These are phyloP conservation scores for Phortica okadai DNA, from an alignment of 2,888 invertebrate species.

Conservation along the genomic window DNA sequence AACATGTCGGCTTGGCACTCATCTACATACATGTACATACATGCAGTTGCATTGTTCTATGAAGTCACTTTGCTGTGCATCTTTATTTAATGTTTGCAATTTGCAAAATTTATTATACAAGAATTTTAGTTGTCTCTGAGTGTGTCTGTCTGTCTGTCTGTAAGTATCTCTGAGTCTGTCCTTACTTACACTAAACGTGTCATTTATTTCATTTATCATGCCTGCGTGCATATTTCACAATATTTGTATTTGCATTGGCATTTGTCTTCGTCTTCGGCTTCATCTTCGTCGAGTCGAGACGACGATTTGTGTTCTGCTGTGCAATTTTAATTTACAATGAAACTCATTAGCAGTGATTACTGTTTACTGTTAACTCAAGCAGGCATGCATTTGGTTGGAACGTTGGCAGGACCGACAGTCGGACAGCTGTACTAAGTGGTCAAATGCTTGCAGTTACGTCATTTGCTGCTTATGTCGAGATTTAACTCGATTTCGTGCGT, in stretches of 20 bases:
- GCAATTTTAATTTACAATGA: constrained; percentile 71
- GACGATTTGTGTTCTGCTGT: constrained; percentile 45
- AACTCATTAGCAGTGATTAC: constrained; percentile 71
- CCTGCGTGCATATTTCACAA: background rate
- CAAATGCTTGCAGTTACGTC: background rate
- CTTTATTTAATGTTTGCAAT: constrained; percentile 69
- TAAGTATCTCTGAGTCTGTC: background rate
- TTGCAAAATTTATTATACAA: constrained; percentile 69
- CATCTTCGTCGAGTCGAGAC: background rate
- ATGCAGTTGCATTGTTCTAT: background rate
- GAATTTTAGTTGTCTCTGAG: constrained; percentile 55
- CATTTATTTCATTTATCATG: constrained; percentile 68
- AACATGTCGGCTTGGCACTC: constrained; percentile 37
- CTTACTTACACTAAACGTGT: constrained; percentile 52
- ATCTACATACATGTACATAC: background rate
- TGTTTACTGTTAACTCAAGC: constrained; percentile 63
- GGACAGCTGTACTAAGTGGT: background rate
- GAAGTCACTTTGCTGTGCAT: constrained; percentile 41
- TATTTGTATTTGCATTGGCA: background rate
- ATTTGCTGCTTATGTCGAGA: background rate
- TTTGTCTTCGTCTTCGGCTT: constrained; percentile 34
- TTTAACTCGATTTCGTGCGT: constrained; percentile 1
- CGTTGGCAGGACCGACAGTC: background rate
- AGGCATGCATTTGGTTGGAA: constrained; percentile 46
- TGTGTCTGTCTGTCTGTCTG: background rate